A percentile compares a stretch with the other conserved stretches of the same genome.
Conservation (phyloP, 2,797 vertebrate species). For the Hippoglossus hippoglossus region DNA sequence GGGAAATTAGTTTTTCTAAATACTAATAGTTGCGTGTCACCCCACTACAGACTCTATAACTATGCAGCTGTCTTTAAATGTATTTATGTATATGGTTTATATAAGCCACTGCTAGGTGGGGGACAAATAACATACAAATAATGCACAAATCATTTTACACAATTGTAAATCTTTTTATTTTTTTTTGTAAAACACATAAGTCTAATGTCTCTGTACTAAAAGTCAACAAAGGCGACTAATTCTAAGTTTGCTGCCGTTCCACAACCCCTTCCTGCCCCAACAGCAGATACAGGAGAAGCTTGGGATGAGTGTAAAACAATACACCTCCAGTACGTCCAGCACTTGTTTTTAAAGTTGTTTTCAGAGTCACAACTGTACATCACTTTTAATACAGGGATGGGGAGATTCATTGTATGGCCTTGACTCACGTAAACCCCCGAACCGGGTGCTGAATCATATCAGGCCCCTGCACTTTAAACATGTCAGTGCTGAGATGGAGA, state of each 20-base stretch:
- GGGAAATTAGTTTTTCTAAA: not conserved
- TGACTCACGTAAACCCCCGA: conserved; percentile 50
- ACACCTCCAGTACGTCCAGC: conserved; percentile 45
- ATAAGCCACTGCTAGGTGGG: not conserved
- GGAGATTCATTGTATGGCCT: conserved; percentile 62
- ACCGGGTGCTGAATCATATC: conserved; percentile 59
- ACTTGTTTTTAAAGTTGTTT: conserved; percentile 56
- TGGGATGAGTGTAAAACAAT: conserved; percentile 64
- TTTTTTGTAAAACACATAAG: not conserved
- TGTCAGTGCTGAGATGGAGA: conserved; percentile 52
- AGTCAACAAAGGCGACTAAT: conserved; percentile 31
- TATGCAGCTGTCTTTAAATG: no score
- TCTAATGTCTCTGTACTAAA: conserved; percentile 20
- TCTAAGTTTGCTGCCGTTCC: conserved; percentile 31
- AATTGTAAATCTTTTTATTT: not conserved
- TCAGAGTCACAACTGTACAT: conserved; percentile 64
- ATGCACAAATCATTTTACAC: no score
- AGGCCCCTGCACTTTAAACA: conserved; percentile 53
- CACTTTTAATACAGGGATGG: conserved; percentile 63
- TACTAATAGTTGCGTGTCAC: not conserved
- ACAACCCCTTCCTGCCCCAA: conserved; percentile 1
- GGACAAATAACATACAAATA: not conserved
- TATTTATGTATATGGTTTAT: not conserved
- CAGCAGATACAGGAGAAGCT: conserved; percentile 44
- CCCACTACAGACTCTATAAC: not conserved